These are phyloP conservation scores for Eleginops maclovinus DNA, from an alignment of 2,113 vertebrate species.

Conservation along the genomic window DNA sequence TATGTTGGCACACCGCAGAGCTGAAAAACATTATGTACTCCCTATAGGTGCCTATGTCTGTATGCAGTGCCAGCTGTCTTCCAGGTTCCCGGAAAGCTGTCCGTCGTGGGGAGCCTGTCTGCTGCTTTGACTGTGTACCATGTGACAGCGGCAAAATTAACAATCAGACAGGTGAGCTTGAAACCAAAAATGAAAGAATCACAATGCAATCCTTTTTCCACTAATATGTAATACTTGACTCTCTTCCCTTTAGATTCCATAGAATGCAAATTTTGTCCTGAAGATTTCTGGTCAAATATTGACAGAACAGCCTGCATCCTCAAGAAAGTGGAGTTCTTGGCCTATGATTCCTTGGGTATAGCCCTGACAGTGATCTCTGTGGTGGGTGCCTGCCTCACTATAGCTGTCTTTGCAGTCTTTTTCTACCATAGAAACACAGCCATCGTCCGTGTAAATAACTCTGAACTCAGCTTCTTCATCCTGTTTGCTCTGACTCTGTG, in stretches of 20 bases:
- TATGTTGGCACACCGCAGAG: background rate
- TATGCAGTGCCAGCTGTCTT: conserved; percentile 82
- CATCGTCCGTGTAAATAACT: conserved; percentile 79
- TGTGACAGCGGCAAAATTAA: conserved; percentile 86
- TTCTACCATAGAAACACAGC: conserved; percentile 78
- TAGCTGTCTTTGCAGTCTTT: conserved; percentile 72
- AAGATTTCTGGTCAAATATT: conserved; percentile 82
- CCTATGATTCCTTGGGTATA: conserved; percentile 78
- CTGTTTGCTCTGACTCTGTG: conserved; percentile 76
- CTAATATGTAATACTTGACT: background rate
- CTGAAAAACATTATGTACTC: background rate
- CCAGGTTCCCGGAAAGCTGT: conserved; percentile 84
- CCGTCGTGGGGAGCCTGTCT: conserved; percentile 82
- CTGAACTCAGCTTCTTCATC: conserved; percentile 77
- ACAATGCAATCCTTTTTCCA: background rate
- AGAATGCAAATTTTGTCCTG: conserved; percentile 77
- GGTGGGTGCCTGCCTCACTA: conserved; percentile 74
- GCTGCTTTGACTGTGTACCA: conserved; percentile 87
- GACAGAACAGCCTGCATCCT: conserved; percentile 76
- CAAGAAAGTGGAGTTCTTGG: conserved; percentile 80
- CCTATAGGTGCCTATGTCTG: conserved; percentile 77
- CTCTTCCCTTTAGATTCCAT: conserved; percentile 68
- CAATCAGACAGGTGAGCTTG: conserved; percentile 81
- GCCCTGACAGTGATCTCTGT: conserved; percentile 74
- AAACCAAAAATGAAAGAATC: background rate